Base-by-base conservation (phyloP, 2,797 vertebrate species). In the Lacerta bilineata region DNA sequence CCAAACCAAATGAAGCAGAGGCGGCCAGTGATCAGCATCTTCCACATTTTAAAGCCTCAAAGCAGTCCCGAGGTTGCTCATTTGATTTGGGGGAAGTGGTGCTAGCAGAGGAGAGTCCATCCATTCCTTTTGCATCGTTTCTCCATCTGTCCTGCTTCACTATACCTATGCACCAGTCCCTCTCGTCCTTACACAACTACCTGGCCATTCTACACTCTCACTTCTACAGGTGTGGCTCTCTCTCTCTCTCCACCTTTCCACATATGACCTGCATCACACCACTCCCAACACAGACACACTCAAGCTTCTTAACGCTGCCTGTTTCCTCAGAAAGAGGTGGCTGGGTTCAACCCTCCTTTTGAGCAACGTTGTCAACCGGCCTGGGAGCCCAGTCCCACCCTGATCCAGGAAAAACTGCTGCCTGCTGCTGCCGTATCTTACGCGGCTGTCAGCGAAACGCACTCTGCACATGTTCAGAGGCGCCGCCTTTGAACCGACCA, bases 391-490 rank as follows among this genome's bases (percentile, higher is more conserved):
- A 27, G 25, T 17, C n/a, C 3, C 69, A 33, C 33, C 29, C 43
- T 55, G 23, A 20, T 46, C 8, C 29, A 8, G 33, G 23, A 36
- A n/a, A 72, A 41, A 41, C 25, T 9, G 9, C 33, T 74, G 46
- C 25, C 50, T 27, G 20, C 46, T 8, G 20, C 71, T 39, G 72
- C 59, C 33, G 8, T 18, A 1, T 18, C 5, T 18, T 71, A n/a
- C 43, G 23, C 8, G 2, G 50, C 36, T 23, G 9, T 11, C 5
- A 43, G 39, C 3, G 7, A 15, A 17, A 27, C 3, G 41, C n/a
- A 25, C 50, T 81, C 69, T 81, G 36, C 86, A 61, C 50, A 74
- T 81, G 86, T 9, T 61, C 79, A 81, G 78, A 64, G 36, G 50
- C 50, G 50, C 50, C 50, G 41, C 41, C 41, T 43, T 43, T 43